Conservation (phyloP, 2,797 vertebrate species). For the Amblyraja radiata region DNA sequence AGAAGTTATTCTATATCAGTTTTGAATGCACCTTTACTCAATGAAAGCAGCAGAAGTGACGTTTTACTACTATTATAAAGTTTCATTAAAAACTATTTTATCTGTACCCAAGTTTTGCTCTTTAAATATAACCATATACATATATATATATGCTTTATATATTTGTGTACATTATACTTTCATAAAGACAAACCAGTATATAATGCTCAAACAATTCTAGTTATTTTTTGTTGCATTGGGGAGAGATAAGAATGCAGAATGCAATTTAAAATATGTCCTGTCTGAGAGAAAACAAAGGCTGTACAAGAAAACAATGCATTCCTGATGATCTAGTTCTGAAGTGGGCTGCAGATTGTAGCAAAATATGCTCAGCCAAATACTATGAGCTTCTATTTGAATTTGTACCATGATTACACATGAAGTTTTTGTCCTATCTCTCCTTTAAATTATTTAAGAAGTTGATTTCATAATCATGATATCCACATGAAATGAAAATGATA, state of each 20-base stretch:
- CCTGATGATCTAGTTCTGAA: neutral
- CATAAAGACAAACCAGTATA: slow-evolving; percentile 53
- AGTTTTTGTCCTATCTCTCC: neutral
- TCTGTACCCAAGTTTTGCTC: slow-evolving; percentile 84
- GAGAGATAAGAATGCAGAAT: slow-evolving; percentile 42
- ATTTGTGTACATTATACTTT: slow-evolving; percentile 68
- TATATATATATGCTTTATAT: slow-evolving; percentile 63
- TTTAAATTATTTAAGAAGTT: slow-evolving; percentile 2
- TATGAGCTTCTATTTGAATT: neutral
- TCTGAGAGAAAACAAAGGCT: neutral
- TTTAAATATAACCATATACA: slow-evolving; percentile 62
- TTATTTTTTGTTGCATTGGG: slow-evolving; percentile 42
- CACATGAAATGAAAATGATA: neutral
- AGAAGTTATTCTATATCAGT: neutral
- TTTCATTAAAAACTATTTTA: slow-evolving; percentile 64
- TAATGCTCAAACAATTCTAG: slow-evolving; percentile 47
- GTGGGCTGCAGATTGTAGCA: neutral
- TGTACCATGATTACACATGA: neutral
- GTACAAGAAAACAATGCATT: neutral
- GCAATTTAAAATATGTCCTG: neutral
- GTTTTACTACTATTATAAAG: slow-evolving; percentile 59
- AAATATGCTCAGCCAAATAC: neutral
- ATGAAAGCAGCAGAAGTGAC: slow-evolving; percentile 48
- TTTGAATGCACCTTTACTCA: neutral
- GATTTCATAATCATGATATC: neutral